Evolutionary conservation across 2,888 invertebrate genomes (phyloP), one percentile per base, ranked within the genome.

Genomic region (Drosophila mettleri): DNA sequence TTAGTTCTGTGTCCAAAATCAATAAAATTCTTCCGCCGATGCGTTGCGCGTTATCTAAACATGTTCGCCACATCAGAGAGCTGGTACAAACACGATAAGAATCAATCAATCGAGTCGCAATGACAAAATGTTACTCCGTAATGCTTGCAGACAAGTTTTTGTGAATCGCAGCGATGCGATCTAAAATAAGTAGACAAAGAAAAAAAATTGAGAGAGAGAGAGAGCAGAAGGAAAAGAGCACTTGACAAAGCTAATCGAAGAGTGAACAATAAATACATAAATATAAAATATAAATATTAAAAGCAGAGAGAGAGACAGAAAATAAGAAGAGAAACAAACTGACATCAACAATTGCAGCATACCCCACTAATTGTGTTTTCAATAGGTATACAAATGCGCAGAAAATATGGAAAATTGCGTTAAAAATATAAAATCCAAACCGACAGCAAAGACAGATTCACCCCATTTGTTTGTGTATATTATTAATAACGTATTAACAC

Each of bases 401-500:
- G 41, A 55, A 62, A 53, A 72, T 60, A 57, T 62, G 38, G 41
- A 61, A 62, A 73, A 68, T 57, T 43, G 48, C 48, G 58, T 65
- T 55, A 41, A 70, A 63, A 66, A 73, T 52, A 58, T 52, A 36
- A 62, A 58, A 48, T 52, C 38, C 48, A 57, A 69, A 49, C 36
- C 24, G 45, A 71, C 54, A 54, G 52, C 55, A 63, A 71, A 69
- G 74, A 78, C 69, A 69, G 46, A 73, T 73, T 60, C 78, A 10
- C 22, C 45, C 48, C 62, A 73, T 68, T 78, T 73, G 73, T 63
- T 63, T 68, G 67, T 59, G 71, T 64, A 62, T 69, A 70, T 81
- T 85, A 85, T 85, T 85, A 88, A 85, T 88, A 84, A 77, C 78
- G 59, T 74, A 86, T 85, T 80, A 88, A 64, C 85, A 88, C 89